These are phyloP conservation scores for Drosophila kuntzei DNA, from an alignment of 2,888 invertebrate species.

Conservation along the genomic window DNA sequence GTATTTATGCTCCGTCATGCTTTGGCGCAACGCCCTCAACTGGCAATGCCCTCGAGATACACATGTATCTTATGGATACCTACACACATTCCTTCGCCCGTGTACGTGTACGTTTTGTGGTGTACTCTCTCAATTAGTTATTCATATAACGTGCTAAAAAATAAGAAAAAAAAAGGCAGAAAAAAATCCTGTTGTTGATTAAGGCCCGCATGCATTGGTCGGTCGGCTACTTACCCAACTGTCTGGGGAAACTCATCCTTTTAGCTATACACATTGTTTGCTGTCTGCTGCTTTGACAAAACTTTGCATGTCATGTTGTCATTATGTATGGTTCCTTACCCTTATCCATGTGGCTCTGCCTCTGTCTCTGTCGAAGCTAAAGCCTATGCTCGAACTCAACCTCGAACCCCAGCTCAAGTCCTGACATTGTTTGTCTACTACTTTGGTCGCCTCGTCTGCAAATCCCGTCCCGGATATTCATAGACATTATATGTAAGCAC, in stretches of 20 bases:
- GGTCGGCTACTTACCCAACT: slow-evolving; percentile 61
- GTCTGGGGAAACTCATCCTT: slow-evolving; percentile 48
- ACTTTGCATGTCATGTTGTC: slow-evolving; percentile 78
- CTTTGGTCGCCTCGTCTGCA: slow-evolving; percentile 47
- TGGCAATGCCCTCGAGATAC: slow-evolving; percentile 65
- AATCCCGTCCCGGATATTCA: slow-evolving; percentile 49
- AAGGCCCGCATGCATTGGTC: slow-evolving; percentile 66
- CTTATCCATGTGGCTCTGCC: slow-evolving; percentile 21
- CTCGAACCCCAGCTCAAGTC: slow-evolving; percentile 14
- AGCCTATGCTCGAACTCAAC: slow-evolving; percentile 13
- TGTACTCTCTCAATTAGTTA: slow-evolving; percentile 77
- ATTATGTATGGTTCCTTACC: slow-evolving; percentile 50
- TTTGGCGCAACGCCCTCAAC: slow-evolving; percentile 72
- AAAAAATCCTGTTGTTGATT: slow-evolving; percentile 59
- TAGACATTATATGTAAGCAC: slow-evolving; percentile 72
- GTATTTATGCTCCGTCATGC: slow-evolving; percentile 73
- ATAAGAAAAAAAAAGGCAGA: slow-evolving; percentile 23
- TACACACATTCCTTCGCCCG: slow-evolving; percentile 48
- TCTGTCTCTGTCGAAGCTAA: slow-evolving; percentile 1
- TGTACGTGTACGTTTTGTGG: slow-evolving; percentile 47
- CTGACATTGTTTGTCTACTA: slow-evolving; percentile 72
- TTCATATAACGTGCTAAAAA: slow-evolving; percentile 75
- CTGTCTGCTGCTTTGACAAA: slow-evolving; percentile 75
- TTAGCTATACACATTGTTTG: slow-evolving; percentile 56
- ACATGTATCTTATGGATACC: slow-evolving; percentile 63